Percentiles rank a stretch among this genome's conserved stretches.
These are phyloP conservation scores for Eupithecia exiguata DNA, from an alignment of 2,888 invertebrate genomes.

Conservation along the genomic window DNA sequence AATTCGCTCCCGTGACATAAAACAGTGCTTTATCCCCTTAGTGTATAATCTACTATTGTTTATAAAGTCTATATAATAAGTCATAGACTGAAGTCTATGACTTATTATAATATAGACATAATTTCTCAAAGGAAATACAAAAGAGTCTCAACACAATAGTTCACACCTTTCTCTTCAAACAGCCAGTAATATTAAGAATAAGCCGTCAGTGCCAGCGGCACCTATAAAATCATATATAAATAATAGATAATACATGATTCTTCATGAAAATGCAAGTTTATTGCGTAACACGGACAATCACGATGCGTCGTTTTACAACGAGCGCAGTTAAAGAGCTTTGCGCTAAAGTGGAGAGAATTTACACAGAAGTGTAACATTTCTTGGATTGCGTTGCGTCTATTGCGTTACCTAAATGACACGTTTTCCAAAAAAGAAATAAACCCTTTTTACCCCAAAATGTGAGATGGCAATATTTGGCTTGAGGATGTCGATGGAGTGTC, in stretches of 20 bases:
- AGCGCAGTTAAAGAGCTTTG: slow-evolving; percentile 78
- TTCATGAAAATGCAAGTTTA: slow-evolving; percentile 74
- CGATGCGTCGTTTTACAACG: slow-evolving; percentile 76
- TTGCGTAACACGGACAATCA: slow-evolving; percentile 82
- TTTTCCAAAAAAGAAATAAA: not conserved
- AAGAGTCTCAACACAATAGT: not conserved
- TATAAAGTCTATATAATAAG: too few relatives aligned
- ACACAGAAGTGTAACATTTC: slow-evolving; percentile 54
- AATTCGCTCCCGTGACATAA: too few relatives aligned
- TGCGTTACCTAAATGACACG: not conserved
- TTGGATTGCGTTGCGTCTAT: not conserved
- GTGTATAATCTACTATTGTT: too few relatives aligned
- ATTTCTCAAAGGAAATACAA: not conserved
- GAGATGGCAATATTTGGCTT: not conserved
- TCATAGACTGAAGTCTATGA: too few relatives aligned
- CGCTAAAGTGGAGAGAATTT: slow-evolving; percentile 60
- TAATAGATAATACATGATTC: slow-evolving; percentile 69
- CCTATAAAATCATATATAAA: slow-evolving; percentile 63
- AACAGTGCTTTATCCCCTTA: too few relatives aligned
- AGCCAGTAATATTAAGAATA: slow-evolving; percentile 22
- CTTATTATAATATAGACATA: too few relatives aligned
- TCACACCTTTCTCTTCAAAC: not conserved
- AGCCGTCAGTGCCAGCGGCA: slow-evolving; percentile 39
- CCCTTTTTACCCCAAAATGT: not conserved
- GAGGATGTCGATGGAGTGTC: not conserved